Base-by-base conservation (phyloP, 2,888 invertebrate species). In the Cyaniris semiargus region DNA sequence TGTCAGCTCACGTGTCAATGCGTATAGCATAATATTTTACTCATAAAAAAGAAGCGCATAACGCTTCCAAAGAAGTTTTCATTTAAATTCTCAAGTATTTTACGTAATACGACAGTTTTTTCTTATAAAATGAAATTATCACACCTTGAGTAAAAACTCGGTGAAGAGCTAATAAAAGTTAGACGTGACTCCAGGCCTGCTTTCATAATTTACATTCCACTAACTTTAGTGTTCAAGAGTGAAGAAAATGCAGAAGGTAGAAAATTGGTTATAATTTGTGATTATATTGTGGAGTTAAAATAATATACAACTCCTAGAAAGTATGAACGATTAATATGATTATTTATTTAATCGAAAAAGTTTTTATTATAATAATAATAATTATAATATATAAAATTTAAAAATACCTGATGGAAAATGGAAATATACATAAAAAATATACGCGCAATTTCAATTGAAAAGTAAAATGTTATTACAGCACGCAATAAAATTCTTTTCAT, bases 81-180 rank as follows among this genome's bases (percentile, higher is more conserved):
- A 53, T 53, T 53, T 53, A 53, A 53, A 53, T 3, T 13, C 23
- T 60, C n/a, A 21, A 10, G 10, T 66, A 31, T 18, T 66, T 27
- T 27, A 66, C 27, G 13, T 27, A 27, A 66, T 66, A 1, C 21
- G 27, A 18, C 66, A 66, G 66, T 31, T 66, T 66, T 27, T 66
- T 66, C 66, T 10, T 66, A 13, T 27, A 18, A 66, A 27, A 58
- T 58, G 8, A 58, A 58, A 23, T 66, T 66, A 66, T 80, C 80
- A 80, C 83, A 83, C 79, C 81, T 82, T 80, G 27, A 13, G 66
- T 31, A 31, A 60, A 23, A 60, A 66, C 81, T 80, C 80, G 82
- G 79, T 80, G 78, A 80, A 79, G 80, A 86, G 85, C 84, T 86
- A 87, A 87, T 88, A 86, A 88, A 88, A 88, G 82, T 85, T 81